phyloP scores from a whole-genome alignment of 2,888 invertebrate genomes.

The Hypomecis atomaria region DNA sequence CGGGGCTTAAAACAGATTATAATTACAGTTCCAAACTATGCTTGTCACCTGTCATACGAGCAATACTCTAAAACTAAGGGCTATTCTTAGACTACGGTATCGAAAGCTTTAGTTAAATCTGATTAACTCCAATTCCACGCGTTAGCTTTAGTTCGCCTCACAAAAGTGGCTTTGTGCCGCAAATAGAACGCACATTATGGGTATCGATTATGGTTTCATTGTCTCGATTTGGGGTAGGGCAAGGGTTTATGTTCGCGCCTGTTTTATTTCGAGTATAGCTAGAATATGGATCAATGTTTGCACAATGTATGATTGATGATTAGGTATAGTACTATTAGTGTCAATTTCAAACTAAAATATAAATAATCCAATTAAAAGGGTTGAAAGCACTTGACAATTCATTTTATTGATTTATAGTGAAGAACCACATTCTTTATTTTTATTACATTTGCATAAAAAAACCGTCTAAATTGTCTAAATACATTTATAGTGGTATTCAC shows the following conservation, averaged over 20 bases:
- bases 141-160: slow-evolving; percentile 4
- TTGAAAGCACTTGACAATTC: no score
- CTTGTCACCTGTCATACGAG: background rate
- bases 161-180: slow-evolving; percentile 16
- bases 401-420: no score
- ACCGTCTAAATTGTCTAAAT: no score
- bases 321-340: no score
- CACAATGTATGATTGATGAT: no score
- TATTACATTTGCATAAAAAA: no score
- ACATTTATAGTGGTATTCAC: no score
- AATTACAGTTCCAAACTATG: background rate
- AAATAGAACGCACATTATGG: slow-evolving; percentile 16
- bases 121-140: background rate
- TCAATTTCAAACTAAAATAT: no score
- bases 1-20: no score
- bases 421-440: no score
- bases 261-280: background rate
- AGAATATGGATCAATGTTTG: no score
- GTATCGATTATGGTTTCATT: slow-evolving; percentile 15
- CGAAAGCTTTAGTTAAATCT: background rate
- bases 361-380: no score
- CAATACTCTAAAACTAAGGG: background rate
- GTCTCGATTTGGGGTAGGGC: slow-evolving; percentile 16
- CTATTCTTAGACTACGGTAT: background rate
- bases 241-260: slow-evolving; percentile 13